Evolutionary conservation across 2,113 vertebrate genomes (phyloP), one percentile per base, ranked within the genome.

Genomic region (Riparia riparia): DNA sequence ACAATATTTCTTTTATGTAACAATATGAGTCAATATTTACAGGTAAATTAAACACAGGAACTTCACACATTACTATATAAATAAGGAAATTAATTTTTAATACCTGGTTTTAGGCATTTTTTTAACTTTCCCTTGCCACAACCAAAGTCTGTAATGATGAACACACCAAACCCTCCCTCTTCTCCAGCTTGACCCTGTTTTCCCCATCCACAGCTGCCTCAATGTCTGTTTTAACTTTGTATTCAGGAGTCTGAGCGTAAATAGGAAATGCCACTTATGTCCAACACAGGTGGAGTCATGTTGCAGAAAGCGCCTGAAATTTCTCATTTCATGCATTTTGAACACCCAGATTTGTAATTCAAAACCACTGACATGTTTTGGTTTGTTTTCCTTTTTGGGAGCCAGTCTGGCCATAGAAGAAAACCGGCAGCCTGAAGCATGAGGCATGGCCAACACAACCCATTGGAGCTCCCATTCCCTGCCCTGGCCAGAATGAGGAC

Each of bases 301-400:
- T 89, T 72, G 42, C 64, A 83, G 54, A 63, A 81, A 86, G 68
- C 1, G 2, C 77, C 69, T 14, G 11, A 73, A 63, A 77, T 66
- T 45, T 95, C 89, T 89, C 86, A 77, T 86, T 91, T 86, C 71
- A 78, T 86, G 83, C 71, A 58, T 94, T 69, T 73, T 86, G 89
- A 92, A 49, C 58, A 70, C 10, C 17, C 32, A 66, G 28, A 77
- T 89, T 86, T 78, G 83, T 82, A 91, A 86, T 91, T 81, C 80
- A 64, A 82, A 92, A 82, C 25, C 68, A 29, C 39, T 25, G 56
- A 34, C 24, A 12, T 57, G 71, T 81, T 96, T 86, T 80, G 34
- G 44, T 54, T 89, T 78, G 51, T 58, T 74, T 82, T 87, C 65
- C 42, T 63, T 47, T 63, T 58, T n/a, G 51, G 56, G 32, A 86